These are phyloP conservation scores for Trachelus stipa DNA, from an alignment of 2,888 invertebrate genomes.

Conservation along the genomic window DNA sequence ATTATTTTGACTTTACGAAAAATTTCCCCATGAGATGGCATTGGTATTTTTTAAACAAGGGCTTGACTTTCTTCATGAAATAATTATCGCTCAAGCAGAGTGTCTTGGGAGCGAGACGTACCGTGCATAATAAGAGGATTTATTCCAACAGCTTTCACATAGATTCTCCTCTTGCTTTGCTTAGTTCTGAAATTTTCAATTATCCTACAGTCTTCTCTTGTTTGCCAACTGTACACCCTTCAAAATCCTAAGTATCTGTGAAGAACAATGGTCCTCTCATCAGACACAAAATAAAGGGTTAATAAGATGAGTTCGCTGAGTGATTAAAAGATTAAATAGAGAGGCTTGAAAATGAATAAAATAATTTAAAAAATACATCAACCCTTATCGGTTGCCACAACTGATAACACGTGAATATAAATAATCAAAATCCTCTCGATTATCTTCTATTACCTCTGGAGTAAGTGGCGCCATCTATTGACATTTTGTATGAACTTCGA, in stretches of 20 bases:
- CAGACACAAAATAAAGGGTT: neutral
- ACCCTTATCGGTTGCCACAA: neutral
- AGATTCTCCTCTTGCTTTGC: neutral
- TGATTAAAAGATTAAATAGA: neutral
- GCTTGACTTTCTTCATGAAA: too few species aligned
- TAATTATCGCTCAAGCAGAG: too few species aligned
- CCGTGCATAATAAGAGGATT: too few species aligned
- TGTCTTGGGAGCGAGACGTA: too few species aligned
- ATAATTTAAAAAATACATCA: neutral
- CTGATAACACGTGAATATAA: too few species aligned
- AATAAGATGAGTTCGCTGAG: neutral
- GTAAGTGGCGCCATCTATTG: too few species aligned
- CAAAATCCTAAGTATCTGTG: neutral
- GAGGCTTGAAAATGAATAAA: neutral
- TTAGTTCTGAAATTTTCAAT: neutral
- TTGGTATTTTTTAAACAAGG: too few species aligned
- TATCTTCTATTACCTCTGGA: too few species aligned
- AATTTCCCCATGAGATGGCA: too few species aligned
- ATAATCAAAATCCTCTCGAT: too few species aligned
- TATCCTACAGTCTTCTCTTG: neutral
- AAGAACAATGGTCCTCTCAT: neutral
- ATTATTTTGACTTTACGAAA: too few species aligned
- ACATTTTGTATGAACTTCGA: too few species aligned
- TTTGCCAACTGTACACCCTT: neutral
- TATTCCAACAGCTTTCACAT: neutral